Base-by-base conservation (phyloP, 2,113 vertebrate genomes). In the Brachyhypopomus gauderio region DNA sequence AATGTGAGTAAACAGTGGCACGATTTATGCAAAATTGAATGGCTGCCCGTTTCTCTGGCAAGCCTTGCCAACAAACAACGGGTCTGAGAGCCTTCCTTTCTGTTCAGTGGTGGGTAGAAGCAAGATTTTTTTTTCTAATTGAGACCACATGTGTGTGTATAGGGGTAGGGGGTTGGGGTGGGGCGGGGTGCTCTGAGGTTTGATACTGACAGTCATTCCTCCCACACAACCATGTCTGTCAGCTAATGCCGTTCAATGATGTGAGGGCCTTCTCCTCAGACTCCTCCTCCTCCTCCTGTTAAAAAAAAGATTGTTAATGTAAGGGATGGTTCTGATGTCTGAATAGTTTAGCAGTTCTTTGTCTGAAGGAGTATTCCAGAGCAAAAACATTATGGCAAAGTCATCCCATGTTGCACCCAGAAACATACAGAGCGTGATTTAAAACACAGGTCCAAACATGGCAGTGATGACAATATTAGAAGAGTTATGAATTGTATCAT, bases 51-150 rank as follows among this genome's bases (percentile, higher is more conserved):
- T 83, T 86, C 80, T 85, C 80, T 64, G 80, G 77, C 84, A 75
- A 72, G 79, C 82, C 77, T 85, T 72, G 71, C 80, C 81, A 87
- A 84, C 85, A 83, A 85, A 83, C 81, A 77, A 83, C 83, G 73
- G 83, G 78, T 79, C 83, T 77, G 73, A 79, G 82, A 84, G 80
- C 83, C 81, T 78, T 77, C 82, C 85, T 85, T 86, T 88, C 83
- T 85, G 78, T 88, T 81, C 81, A 69, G 75, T 70, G 79, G 75
- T 86, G 85, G 83, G 78, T 85, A 85, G 86, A 87, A 88, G 86
- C 84, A 81, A 62, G 63, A 77, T 52, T 80, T 74, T 83, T 84
- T 83, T 85, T 86, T 75, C 60, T 86, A 86, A 88, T 85, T 86
- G 78, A 86, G 69, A 86, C 84, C 83, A 86, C 81, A 85, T 85